Evolutionary conservation across 2,888 invertebrate genomes (phyloP).

Genomic region (Eristalis arbustorum): DNA sequence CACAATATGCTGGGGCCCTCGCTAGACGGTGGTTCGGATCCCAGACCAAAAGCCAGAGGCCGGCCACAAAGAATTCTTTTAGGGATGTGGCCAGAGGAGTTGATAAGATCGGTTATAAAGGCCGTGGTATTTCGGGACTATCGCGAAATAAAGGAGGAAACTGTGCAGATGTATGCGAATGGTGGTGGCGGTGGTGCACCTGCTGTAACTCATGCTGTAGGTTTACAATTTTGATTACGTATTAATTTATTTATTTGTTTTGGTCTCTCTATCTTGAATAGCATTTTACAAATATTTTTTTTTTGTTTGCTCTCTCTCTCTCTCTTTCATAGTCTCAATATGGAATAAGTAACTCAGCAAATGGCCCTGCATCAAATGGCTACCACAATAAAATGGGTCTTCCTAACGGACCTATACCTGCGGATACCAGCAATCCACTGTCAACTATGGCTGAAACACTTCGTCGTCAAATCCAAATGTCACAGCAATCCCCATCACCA

Average conservation of each 20-base stretch:
- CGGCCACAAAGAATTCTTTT: slow-evolving; percentile 94
- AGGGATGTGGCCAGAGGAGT: slow-evolving; percentile 96
- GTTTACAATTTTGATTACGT: slow-evolving; percentile 21
- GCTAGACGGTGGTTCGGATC: slow-evolving; percentile 93
- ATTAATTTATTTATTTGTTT: background rate
- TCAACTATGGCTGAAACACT: slow-evolving; percentile 78
- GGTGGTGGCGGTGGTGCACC: slow-evolving; percentile 73
- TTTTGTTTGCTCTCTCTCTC: background rate
- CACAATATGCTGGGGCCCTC: slow-evolving; percentile 97
- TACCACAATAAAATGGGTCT: slow-evolving; percentile 74
- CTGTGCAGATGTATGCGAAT: slow-evolving; percentile 81
- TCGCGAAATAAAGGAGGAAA: slow-evolving; percentile 89
- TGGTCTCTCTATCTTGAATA: background rate
- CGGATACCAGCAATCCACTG: slow-evolving; percentile 75
- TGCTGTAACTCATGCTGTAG: slow-evolving; percentile 71
- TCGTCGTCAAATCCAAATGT: slow-evolving; percentile 78
- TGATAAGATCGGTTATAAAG: slow-evolving; percentile 94
- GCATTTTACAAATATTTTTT: background rate
- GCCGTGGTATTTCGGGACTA: slow-evolving; percentile 95
- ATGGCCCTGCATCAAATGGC: slow-evolving; percentile 75
- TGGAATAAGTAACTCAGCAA: slow-evolving; percentile 72
- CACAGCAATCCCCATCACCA: slow-evolving; percentile 76
- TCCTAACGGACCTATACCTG: slow-evolving; percentile 73
- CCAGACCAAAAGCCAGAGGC: slow-evolving; percentile 94
- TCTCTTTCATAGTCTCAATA: slow-evolving; percentile 71